These are phyloP conservation scores for Drosophila neonasuta DNA, from an alignment of 2,888 invertebrate genomes.

Conservation along the genomic window DNA sequence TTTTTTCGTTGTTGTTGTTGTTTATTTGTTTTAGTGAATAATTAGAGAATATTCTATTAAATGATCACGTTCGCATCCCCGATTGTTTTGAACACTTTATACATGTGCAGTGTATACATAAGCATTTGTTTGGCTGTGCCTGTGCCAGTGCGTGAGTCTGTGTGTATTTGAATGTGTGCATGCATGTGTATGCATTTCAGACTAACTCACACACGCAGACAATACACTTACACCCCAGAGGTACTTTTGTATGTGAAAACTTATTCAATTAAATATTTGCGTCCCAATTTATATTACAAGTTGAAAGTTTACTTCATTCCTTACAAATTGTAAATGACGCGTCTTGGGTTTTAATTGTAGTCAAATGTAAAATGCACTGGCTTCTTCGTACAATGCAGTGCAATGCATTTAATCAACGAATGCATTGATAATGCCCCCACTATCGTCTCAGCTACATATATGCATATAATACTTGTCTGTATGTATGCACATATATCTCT, in stretches of 20 bases:
- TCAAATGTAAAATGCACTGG: slow-evolving; percentile 13
- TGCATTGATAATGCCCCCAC: slow-evolving; percentile 17
- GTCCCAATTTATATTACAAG: slow-evolving; percentile 37
- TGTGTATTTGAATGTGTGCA: slow-evolving; percentile 19
- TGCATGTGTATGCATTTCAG: slow-evolving; percentile 19
- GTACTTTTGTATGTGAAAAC: slow-evolving; percentile 32
- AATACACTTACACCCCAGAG: slow-evolving; percentile 17
- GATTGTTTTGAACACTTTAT: slow-evolving; percentile 11
- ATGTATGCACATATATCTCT: not conserved
- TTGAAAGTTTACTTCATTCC: slow-evolving; percentile 25
- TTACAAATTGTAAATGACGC: slow-evolving; percentile 35
- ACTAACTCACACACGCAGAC: not conserved
- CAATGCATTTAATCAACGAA: slow-evolving; percentile 17
- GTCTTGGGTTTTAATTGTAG: slow-evolving; percentile 14
- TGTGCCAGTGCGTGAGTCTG: not conserved
- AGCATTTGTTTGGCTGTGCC: slow-evolving; percentile 17
- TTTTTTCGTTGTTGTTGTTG: slow-evolving; percentile 8
- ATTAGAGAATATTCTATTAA: slow-evolving; percentile 2
- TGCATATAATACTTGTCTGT: slow-evolving; percentile 11
- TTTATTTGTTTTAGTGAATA: slow-evolving; percentile 14
- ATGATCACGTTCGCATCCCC: slow-evolving; percentile 47
- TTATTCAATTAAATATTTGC: slow-evolving; percentile 60
- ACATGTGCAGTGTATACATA: slow-evolving; percentile 9
- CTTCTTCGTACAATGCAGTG: slow-evolving; percentile 22
- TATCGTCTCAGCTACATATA: slow-evolving; percentile 17